phyloP scores from a whole-genome alignment of 2,888 invertebrate genomes.

The Hirtodrosophila alboralis region DNA sequence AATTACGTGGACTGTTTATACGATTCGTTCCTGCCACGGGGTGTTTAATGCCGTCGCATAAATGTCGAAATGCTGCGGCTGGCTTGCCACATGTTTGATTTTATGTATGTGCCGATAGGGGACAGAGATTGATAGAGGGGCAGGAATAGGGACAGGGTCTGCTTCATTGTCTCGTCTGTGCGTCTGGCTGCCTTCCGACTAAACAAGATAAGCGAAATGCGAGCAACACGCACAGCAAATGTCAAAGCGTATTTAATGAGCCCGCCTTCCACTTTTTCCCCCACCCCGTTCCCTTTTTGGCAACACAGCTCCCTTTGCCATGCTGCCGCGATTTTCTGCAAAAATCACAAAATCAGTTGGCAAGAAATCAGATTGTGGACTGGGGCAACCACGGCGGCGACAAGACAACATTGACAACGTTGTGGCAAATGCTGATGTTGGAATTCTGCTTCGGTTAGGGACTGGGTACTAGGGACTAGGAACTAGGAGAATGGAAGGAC shows the following conservation, averaged over 20 bases:
- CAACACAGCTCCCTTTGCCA: not conserved
- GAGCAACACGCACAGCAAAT: slow-evolving; percentile 60
- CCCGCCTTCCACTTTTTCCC: too few relatives aligned
- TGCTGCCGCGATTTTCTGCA: slow-evolving; percentile 53
- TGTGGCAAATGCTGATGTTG: slow-evolving; percentile 34
- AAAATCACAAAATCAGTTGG: slow-evolving; percentile 77
- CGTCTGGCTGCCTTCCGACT: slow-evolving; percentile 55
- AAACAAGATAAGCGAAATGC: slow-evolving; percentile 68
- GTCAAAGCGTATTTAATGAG: slow-evolving; percentile 77
- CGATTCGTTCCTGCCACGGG: slow-evolving; percentile 36
- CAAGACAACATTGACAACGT: slow-evolving; percentile 58
- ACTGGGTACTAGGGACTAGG: too few relatives aligned
- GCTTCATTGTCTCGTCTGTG: slow-evolving; percentile 57
- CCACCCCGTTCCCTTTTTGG: too few relatives aligned
- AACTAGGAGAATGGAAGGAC: slow-evolving; percentile 3
- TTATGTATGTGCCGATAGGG: slow-evolving; percentile 36
- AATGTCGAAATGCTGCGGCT: slow-evolving; percentile 63
- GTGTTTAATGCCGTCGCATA: slow-evolving; percentile 64
- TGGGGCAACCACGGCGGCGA: slow-evolving; percentile 55
- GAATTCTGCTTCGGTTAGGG: not conserved
- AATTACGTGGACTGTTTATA: slow-evolving; percentile 65
- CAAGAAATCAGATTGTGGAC: slow-evolving; percentile 63
- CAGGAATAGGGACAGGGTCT: not conserved
- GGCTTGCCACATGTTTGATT: slow-evolving; percentile 62
- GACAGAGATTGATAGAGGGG: not conserved